Evolutionary conservation across 1,140 invertebrate genomes (phyloP), one percentile per base, ranked within the genome.

Genomic region (Drosophila santomea): DNA sequence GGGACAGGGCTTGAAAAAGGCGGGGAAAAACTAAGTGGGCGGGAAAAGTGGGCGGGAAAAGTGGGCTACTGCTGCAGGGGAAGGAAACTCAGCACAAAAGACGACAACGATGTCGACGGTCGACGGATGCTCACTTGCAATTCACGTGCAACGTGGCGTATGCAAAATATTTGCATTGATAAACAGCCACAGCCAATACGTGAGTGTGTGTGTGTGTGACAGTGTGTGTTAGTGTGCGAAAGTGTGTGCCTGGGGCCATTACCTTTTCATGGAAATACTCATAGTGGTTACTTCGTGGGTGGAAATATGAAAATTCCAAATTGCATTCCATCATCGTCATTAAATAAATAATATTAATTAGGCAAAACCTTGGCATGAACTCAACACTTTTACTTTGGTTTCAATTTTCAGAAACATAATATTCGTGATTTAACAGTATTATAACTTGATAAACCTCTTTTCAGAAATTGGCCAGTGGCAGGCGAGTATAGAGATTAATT

Each of bases 81-180:
- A 69, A 71, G 64, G 44, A 72, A 72, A 50, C 52, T 57, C 48
- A 35, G 61, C 73, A 76, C 73, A 76, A 88, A 79, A 79, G 78
- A 82, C 57, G 68, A 62, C 56, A 67, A 39, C 72, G 54, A 60
- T 77, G 74, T 56, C 60, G 63, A 57, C 69, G 44, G 38, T 66
- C 76, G 48, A 68, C 63, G 79, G 84, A 83, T 88, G 84, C 83
- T 81, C 83, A 89, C 80, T 88, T 88, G 83, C 79, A 89, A 83
- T 88, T 89, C 86, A 80, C 84, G 76, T 89, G 57, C 84, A 89
- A 89, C 83, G 83, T 89, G 84, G 83, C 84, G 83, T 80, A 89
- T 88, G 84, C 84, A 83, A 88, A 88, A 88, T 88, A 88, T 88
- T 88, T 88, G 83, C 83, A 88, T 88, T 88, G 83, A 88, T 88